These are phyloP conservation scores for Matsumyia berberina DNA, from an alignment of 2,888 invertebrate genomes.

Conservation along the genomic window DNA sequence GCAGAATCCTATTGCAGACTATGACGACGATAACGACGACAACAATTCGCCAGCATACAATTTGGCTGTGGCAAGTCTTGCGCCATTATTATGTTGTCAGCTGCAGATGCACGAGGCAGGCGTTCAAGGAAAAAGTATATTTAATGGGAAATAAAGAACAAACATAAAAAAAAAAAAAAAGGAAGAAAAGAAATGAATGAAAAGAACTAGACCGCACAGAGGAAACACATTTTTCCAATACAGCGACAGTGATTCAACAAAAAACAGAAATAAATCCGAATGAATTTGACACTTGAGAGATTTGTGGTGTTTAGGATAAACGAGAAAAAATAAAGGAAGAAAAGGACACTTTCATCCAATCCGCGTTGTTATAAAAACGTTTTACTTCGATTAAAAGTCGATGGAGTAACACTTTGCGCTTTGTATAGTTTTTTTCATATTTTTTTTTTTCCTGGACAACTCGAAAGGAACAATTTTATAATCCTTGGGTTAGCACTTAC, in stretches of 20 bases:
- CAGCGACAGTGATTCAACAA: slow-evolving; percentile 9
- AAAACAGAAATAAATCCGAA: slow-evolving; percentile 6
- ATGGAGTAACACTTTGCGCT: too few relatives aligned
- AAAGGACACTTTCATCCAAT: too few relatives aligned
- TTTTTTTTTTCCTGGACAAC: too few relatives aligned
- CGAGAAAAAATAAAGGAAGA: background rate
- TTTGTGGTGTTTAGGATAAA: slow-evolving; percentile 39
- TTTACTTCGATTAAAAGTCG: too few relatives aligned
- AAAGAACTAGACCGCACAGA: slow-evolving; percentile 30
- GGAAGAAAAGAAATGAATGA: background rate
- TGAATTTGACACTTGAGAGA: slow-evolving; percentile 69
- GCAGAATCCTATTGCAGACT: slow-evolving; percentile 53
- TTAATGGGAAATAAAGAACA: slow-evolving; percentile 52
- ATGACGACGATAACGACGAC: slow-evolving; percentile 22
- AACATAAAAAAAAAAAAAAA: background rate
- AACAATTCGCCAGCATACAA: slow-evolving; percentile 62
- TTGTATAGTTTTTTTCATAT: too few relatives aligned
- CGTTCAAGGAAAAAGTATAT: slow-evolving; percentile 25
- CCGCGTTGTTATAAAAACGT: too few relatives aligned
- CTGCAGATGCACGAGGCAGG: slow-evolving; percentile 65
- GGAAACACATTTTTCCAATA: slow-evolving; percentile 23
- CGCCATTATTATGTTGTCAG: slow-evolving; percentile 68
- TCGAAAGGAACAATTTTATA: too few relatives aligned
- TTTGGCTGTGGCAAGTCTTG: slow-evolving; percentile 68
- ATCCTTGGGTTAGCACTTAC: too few relatives aligned